Percentiles rank a stretch among this genome's conserved stretches.
These are phyloP conservation scores for Hirtodrosophila duncani DNA, from an alignment of 2,888 invertebrate genomes.

Conservation along the genomic window DNA sequence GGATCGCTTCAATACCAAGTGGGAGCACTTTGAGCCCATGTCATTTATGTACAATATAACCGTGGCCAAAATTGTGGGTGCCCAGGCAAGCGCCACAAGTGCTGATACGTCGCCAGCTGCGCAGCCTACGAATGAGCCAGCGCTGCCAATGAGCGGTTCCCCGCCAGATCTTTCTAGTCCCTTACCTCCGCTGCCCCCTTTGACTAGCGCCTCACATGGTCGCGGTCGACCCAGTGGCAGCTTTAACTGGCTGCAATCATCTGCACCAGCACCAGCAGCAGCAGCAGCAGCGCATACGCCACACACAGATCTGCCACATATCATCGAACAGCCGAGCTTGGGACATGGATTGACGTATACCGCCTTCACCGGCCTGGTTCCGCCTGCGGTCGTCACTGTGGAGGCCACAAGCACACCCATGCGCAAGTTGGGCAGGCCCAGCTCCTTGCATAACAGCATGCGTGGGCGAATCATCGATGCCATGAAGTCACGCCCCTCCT, in stretches of 20 bases:
- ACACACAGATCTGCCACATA: slow-evolving; percentile 39
- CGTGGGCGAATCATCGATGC: slow-evolving; percentile 74
- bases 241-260: slow-evolving; percentile 69
- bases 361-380: slow-evolving; percentile 74
- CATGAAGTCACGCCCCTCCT: slow-evolving; percentile 70
- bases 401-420: slow-evolving; percentile 66
- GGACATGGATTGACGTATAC: slow-evolving; percentile 48
- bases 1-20: slow-evolving; percentile 75
- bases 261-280: slow-evolving; percentile 16
- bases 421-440: slow-evolving; percentile 72
- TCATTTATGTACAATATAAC: slow-evolving; percentile 76
- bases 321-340: slow-evolving; percentile 34
- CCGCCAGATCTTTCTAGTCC: background rate
- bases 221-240: slow-evolving; percentile 75
- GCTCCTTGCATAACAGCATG: slow-evolving; percentile 75
- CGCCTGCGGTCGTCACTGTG: slow-evolving; percentile 71
- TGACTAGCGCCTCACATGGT: slow-evolving; percentile 61
- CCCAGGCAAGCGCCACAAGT: slow-evolving; percentile 37
- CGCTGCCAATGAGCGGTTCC: slow-evolving; percentile 7
- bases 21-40: slow-evolving; percentile 76
- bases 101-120: background rate
- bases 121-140: slow-evolving; percentile 9
- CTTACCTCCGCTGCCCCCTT: slow-evolving; percentile 38
- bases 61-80: slow-evolving; percentile 73
- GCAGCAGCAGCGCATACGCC: slow-evolving; percentile 16